phyloP scores from a whole-genome alignment of 2,888 invertebrate species.

The Agrotis exclamationis region DNA sequence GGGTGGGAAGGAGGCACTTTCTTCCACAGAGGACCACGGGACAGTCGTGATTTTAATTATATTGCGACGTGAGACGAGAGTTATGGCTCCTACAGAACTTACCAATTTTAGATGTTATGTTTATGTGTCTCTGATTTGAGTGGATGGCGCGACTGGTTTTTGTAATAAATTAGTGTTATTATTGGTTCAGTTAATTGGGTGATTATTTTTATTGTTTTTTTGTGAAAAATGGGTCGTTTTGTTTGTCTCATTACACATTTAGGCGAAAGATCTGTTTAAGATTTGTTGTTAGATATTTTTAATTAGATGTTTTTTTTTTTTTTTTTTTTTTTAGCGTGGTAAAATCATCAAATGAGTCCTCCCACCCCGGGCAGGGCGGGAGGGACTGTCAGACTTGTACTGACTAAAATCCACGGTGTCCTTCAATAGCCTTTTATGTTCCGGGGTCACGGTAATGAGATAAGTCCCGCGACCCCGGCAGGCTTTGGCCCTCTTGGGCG shows the following conservation, averaged over 20 bases:
- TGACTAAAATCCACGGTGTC: too few relatives aligned
- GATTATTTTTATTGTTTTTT: not conserved
- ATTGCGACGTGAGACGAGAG: conserved; percentile 88
- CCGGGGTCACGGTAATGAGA: too few relatives aligned
- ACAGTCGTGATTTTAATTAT: conserved; percentile 91
- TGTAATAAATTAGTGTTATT: conserved; percentile 37
- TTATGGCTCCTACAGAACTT: conserved; percentile 82
- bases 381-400: too few relatives aligned
- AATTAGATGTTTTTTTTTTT: too few relatives aligned
- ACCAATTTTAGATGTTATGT: conserved; percentile 71
- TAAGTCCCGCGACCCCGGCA: too few relatives aligned
- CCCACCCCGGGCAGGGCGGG: too few relatives aligned
- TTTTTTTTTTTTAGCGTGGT: too few relatives aligned
- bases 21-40: conserved; percentile 89
- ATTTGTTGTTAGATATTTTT: too few relatives aligned
- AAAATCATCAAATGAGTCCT: too few relatives aligned
- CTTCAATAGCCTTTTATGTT: too few relatives aligned
- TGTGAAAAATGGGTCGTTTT: not conserved
- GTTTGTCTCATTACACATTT: not conserved
- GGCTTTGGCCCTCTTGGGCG: too few relatives aligned
- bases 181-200: conserved; percentile 1
- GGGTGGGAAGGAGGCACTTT: conserved; percentile 78
- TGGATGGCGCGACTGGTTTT: conserved; percentile 53
- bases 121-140: conserved; percentile 60
- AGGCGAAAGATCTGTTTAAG: too few relatives aligned